Conservation (phyloP, 2,888 invertebrate genomes). For the Flexamia atlantica region DNA sequence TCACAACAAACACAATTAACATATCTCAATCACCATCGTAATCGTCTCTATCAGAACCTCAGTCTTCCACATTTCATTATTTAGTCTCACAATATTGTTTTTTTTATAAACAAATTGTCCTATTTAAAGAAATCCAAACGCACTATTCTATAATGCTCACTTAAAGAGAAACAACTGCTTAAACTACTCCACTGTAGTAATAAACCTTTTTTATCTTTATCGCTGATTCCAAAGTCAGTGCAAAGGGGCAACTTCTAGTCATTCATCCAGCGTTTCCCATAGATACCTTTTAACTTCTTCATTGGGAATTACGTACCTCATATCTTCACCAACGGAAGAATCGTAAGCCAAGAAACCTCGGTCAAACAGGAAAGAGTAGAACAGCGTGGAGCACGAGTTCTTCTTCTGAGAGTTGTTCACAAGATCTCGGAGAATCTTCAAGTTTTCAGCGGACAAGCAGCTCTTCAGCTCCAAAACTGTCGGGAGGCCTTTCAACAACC, state of each 20-base stretch:
- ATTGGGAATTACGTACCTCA: slow-evolving; percentile 21
- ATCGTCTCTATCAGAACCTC: not conserved
- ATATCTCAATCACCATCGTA: not conserved
- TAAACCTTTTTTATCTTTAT: not conserved
- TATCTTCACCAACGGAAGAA: not conserved
- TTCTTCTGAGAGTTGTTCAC: not conserved
- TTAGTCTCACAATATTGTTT: too few species aligned
- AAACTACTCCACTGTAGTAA: too few species aligned
- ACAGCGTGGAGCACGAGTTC: not conserved
- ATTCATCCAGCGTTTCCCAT: slow-evolving; percentile 11
- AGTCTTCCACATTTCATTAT: too few species aligned
- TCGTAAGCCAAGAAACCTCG: slow-evolving; percentile 7
- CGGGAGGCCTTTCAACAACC: slow-evolving; percentile 22
- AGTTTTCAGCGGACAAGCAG: not conserved
- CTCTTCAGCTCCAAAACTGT: slow-evolving; percentile 1
- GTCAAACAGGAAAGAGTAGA: slow-evolving; percentile 1
- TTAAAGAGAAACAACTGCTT: too few species aligned
- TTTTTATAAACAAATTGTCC: too few species aligned
- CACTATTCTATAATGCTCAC: too few species aligned
- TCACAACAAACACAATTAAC: not conserved
- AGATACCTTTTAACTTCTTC: slow-evolving; percentile 17
- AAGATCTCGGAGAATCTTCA: not conserved
- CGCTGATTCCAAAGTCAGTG: not conserved
- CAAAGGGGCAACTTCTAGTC: slow-evolving; percentile 13
- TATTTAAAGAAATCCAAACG: too few species aligned